phyloP scores from a whole-genome alignment of 2,113 vertebrate genomes.

The Lepisosteus osseus region DNA sequence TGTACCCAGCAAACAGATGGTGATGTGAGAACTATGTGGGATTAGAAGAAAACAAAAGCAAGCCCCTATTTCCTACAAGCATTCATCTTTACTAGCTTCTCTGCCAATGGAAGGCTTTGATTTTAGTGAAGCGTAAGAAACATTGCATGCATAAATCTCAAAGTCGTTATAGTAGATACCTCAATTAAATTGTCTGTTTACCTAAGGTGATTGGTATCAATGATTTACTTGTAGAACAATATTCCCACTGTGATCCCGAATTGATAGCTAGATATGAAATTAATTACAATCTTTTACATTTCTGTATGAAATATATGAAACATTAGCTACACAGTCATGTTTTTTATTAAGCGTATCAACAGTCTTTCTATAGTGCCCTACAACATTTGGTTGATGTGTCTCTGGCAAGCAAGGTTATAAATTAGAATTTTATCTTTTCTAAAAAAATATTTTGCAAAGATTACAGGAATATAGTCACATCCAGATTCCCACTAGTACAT shows the following conservation, averaged over 20 bases:
- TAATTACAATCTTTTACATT: background rate
- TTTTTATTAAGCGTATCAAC: no score
- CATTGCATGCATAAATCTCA: conserved; percentile 1
- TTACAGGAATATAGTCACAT: no score
- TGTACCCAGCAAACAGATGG: background rate
- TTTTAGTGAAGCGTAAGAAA: conserved; percentile 3
- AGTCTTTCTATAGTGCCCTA: no score
- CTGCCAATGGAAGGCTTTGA: conserved; percentile 13
- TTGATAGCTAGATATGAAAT: background rate
- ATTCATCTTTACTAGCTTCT: background rate
- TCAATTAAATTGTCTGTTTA: background rate
- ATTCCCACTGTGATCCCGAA: background rate
- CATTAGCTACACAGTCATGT: no score
- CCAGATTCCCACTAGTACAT: no score
- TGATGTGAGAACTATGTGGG: background rate
- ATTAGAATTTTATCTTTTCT: no score
- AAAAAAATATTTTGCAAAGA: no score
- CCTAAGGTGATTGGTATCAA: background rate
- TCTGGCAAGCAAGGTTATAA: no score
- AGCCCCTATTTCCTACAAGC: conserved; percentile 8
- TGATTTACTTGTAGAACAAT: background rate
- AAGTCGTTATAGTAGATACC: conserved; percentile 2
- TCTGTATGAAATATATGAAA: no score
- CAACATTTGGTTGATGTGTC: no score
- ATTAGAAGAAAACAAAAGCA: background rate